Evolutionary conservation across 2,888 invertebrate species (phyloP).

Genomic region (Fragum sueziense): DNA sequence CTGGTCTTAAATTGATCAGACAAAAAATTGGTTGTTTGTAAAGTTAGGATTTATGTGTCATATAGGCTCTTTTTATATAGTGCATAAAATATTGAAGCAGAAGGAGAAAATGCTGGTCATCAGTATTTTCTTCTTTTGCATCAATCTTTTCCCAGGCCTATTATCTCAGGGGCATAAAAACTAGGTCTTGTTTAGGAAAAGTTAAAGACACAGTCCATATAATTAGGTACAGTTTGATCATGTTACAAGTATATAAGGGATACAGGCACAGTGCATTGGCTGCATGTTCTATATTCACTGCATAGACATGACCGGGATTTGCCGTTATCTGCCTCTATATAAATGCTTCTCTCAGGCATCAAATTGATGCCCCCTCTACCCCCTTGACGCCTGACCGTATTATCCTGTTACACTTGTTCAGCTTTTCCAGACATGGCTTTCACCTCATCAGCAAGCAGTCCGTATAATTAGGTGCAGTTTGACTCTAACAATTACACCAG

Average conservation of each 20-base stretch:
- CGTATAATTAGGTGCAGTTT: slow-evolving; percentile 91
- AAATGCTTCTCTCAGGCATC: not conserved
- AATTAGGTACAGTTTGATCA: not conserved
- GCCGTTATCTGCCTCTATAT: not conserved
- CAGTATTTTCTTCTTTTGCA: no score
- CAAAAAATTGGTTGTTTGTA: no score
- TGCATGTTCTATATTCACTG: not conserved
- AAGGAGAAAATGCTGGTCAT: no score
- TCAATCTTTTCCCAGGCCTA: no score
- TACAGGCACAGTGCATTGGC: not conserved
- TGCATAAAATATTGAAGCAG: no score
- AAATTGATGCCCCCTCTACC: not conserved
- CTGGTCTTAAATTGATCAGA: no score
- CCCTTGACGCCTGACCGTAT: not conserved
- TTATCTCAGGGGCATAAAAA: no score
- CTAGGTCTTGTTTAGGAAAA: no score
- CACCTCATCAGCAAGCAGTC: slow-evolving; percentile 91
- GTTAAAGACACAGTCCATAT: no score
- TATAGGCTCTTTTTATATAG: no score
- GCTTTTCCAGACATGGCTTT: slow-evolving; percentile 77
- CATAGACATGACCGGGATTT: not conserved
- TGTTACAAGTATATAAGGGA: not conserved
- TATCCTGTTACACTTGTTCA: slow-evolving; percentile 35
- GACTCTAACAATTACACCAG: no score
- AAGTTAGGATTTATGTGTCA: no score